These are phyloP conservation scores for Amblyteles armatorius DNA, from an alignment of 2,888 invertebrate genomes.

Conservation along the genomic window DNA sequence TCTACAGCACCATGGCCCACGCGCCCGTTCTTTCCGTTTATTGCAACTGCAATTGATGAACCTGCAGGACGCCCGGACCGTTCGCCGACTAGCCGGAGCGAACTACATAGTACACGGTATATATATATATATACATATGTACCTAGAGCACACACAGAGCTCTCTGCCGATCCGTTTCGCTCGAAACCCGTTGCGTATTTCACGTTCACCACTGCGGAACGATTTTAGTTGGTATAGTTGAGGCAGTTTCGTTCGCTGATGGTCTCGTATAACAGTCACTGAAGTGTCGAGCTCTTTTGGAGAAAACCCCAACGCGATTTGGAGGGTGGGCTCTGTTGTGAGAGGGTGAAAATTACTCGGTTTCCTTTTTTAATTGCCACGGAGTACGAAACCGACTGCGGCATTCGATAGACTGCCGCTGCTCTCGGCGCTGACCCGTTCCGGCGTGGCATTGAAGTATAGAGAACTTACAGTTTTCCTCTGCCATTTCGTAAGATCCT, in stretches of 20 bases:
- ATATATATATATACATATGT: not conserved
- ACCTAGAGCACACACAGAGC: not conserved
- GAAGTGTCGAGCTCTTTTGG: conserved; percentile 57
- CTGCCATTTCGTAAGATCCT: conserved; percentile 41
- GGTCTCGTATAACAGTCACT: conserved; percentile 54
- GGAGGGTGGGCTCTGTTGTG: conserved; percentile 3
- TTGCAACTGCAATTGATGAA: conserved; percentile 76
- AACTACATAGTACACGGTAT: conserved; percentile 21
- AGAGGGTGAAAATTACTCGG: conserved; percentile 52
- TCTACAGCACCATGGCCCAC: conserved; percentile 50
- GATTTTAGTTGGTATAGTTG: conserved; percentile 53
- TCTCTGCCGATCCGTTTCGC: conserved; percentile 50
- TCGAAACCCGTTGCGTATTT: conserved; percentile 62
- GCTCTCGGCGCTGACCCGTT: not conserved
- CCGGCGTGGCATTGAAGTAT: not conserved
- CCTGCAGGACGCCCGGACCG: conserved; percentile 56
- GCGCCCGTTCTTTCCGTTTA: conserved; percentile 73
- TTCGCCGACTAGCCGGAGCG: conserved; percentile 37
- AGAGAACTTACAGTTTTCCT: conserved; percentile 40
- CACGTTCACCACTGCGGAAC: conserved; percentile 56
- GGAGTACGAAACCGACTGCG: not conserved
- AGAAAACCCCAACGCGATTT: conserved; percentile 32
- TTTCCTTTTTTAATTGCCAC: conserved; percentile 22
- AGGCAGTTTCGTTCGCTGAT: conserved; percentile 57
- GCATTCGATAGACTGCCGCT: conserved; percentile 1